These are phyloP conservation scores for Tragelaphus buxtoni DNA, from an alignment of 2,113 vertebrate genomes.

Conservation along the genomic window DNA sequence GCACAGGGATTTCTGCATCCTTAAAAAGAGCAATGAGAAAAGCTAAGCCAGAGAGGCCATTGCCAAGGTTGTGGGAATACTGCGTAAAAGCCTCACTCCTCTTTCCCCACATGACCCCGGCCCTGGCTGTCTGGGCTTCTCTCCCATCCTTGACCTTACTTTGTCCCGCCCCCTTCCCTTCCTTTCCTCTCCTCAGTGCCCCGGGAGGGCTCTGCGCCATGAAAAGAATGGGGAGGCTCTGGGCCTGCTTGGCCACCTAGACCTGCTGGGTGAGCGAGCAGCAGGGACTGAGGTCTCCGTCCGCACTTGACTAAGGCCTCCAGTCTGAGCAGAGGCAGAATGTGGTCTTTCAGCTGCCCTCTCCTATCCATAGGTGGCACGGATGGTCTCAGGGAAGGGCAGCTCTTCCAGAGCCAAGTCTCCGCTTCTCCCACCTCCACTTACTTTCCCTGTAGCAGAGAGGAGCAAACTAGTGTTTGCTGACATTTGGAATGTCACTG, in stretches of 20 bases:
- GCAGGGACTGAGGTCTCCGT: neutral
- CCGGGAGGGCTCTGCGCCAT: neutral
- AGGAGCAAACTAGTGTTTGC: conserved; percentile 66
- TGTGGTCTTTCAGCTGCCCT: neutral
- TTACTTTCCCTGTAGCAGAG: conserved; percentile 67
- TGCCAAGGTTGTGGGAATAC: neutral
- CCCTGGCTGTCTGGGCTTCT: neutral
- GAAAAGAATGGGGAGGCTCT: neutral
- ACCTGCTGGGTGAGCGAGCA: neutral
- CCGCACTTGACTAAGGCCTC: neutral
- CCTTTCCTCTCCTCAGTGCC: neutral
- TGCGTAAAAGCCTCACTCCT: neutral
- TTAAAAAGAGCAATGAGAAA: neutral
- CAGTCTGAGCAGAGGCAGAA: neutral
- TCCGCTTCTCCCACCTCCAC: neutral
- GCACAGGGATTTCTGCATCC: neutral
- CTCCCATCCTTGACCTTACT: neutral
- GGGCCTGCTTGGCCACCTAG: neutral
- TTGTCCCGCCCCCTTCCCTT: neutral
- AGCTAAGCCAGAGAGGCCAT: neutral
- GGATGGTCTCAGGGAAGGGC: neutral
- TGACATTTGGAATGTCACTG: conserved; percentile 82
- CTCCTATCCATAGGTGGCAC: neutral
- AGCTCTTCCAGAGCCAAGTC: neutral
- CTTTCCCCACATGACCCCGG: neutral